Base-by-base conservation (phyloP, 2,113 vertebrate species). In the Galemys pyrenaicus region DNA sequence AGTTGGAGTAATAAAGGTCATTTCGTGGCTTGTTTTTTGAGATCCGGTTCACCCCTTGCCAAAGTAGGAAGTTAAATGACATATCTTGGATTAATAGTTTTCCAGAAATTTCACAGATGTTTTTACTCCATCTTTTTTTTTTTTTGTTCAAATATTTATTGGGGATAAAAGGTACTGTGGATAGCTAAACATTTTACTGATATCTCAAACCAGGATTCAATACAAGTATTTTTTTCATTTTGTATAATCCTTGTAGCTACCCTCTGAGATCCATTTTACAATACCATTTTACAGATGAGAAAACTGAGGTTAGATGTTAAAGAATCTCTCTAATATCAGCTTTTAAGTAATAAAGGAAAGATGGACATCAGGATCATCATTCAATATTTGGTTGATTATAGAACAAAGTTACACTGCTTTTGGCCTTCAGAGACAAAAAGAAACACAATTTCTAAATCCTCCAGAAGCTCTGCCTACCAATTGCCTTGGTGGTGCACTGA, bases 261-360 rank as follows among this genome's bases (percentile, higher is more conserved):
- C 39, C 44, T 39, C 22, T 32, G 46, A 89, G 37, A 49, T 80
- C 11, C 1, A 37, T 65, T 86, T 89, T 67, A 62, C 28, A 67
- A 87, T 93, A 26, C 37, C 58, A 74, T 64, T 73, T 95, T 71
- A 67, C 13, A 81, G 24, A 41, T 26, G 8, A 82, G 70, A 94
- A n/a, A 62, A 49, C 73, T 67, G 39, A 65, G 51, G 30, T 37
- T 62, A 54, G 12, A 65, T 44, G 22, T 83, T 65, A 56, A 92
- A 86, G 26, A 60, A 19, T 44, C 86, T 64, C 56, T 32, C 60
- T 88, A 39, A 82, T 74, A 49, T 51, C 39, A 75, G 22, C 37
- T 75, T 51, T 67, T 41, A 82, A 70, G n/a, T 51, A 79, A 79
- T 2, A 62, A 17, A 82, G 10, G 16, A 44, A 64, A n/a, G 32